Evolutionary conservation across 2,888 invertebrate species (phyloP), one percentile per base, ranked within the genome.

Genomic region (Atrina japonica): DNA sequence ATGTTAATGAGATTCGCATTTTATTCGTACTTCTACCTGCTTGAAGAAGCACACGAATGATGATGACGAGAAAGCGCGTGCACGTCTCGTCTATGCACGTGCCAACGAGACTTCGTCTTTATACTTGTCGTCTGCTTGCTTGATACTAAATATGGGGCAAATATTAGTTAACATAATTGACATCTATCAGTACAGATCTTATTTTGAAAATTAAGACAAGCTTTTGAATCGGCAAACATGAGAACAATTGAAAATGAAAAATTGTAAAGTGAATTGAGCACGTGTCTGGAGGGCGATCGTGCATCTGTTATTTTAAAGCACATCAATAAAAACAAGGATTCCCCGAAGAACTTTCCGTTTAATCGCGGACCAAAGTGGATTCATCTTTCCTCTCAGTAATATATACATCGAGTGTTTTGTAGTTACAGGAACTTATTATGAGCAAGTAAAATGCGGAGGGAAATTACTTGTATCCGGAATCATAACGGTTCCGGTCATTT

Each of bases 151-250:
- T 72, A 72, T 63, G 63, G 67, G 63, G 45, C 71, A 72, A 72
- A 72, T 72, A 72, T 72, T 72, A 72, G 71, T 72, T 72, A 72
- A 72, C 66, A 72, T 72, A 72, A 72, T 72, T 72, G 71, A 72
- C 67, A 72, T 72, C 71, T 67, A 72, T 56, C 45, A 61, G 59
- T 43, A 66, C 53, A 53, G 66, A 70, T 61, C 66, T 52, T 55
- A 66, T 70, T 66, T 55, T 53, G 60, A 66, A 65, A 43, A 29
- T 61, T 40, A 61, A 60, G 66, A 64, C 50, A 41, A 29, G 53
- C 41, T 64, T 52, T 53, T 60, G 66, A 66, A 60, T 56, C 41
- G 49, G 49, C 43, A 49, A 70, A 66, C 60, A 59, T 49, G 50
- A 41, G 66, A 56, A 66, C 61, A 66, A 70, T 70, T 61, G 55